Evolutionary conservation across 2,888 invertebrate species (phyloP), one percentile per base, ranked within the genome.

Genomic region (Lasioglossum morio): DNA sequence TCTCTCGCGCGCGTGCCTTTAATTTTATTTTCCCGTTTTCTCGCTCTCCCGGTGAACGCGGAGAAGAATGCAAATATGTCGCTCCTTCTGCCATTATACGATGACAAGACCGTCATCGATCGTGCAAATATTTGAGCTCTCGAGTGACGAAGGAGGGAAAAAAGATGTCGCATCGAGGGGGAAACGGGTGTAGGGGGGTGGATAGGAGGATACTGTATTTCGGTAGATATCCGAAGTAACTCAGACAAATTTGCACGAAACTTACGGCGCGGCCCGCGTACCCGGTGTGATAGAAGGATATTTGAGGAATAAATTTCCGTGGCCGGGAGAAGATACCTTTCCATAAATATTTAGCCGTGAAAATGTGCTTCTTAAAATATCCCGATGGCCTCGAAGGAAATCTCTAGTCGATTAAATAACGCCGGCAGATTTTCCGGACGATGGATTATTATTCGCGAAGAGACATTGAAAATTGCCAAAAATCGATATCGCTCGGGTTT

Each of bases 121-220:
- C 88, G 81, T 81, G 86, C 92, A 92, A 92, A 92, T 91, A 92
- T 92, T 92, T 92, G 91, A 92, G 46, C 89, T 88, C 81, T 83
- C 79, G 69, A 40, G 69, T 40, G 69, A 40, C 69, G 69, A 46
- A 72, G 63, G 76, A 53, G 53, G 30, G 75, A 77, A 70, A 75
- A 77, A 76, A 69, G 69, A 69, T n/a, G 69, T 69, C 69, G 27
- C 46, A 34, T 74, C n/a, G 19, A 4, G 5, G 34, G 14, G 4
- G 0, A n/a, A n/a, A n/a, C n/a, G n/a, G n/a, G n/a, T n/a, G n/a
- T n/a, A n/a, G n/a, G n/a, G n/a, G n/a, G n/a, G n/a, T n/a, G n/a
- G n/a, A n/a, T 27, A 72, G 60, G 30, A 43, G 57, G 81, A 74
- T 73, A 86, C 83, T 82, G 85, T 89, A 91, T 91, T 92, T 90